phyloP scores from a whole-genome alignment of 2,888 invertebrate genomes.

The Phragmatobia fuliginosa region DNA sequence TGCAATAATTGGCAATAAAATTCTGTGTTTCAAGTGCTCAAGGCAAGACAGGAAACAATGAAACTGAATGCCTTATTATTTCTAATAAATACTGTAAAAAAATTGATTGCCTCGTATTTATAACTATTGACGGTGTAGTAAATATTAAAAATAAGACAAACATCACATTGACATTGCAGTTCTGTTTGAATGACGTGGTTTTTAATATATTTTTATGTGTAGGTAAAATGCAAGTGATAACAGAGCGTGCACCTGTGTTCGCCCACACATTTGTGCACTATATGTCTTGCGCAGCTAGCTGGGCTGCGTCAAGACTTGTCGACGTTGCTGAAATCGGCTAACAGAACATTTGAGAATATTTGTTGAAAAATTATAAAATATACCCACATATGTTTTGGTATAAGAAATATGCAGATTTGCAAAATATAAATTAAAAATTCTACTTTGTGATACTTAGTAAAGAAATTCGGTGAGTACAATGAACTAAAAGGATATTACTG shows the following conservation, averaged over 20 bases:
- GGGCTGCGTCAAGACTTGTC: no score
- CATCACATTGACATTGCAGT: neutral
- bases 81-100: conserved; percentile 13
- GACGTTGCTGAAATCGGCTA: no score
- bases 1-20: conserved; percentile 73
- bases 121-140: neutral
- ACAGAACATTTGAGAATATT: neutral
- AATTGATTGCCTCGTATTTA: neutral
- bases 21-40: conserved; percentile 49
- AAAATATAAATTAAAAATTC: no score
- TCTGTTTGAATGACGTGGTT: neutral
- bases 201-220: no score
- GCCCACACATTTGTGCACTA: no score
- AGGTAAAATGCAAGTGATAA: no score
- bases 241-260: no score
- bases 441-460: neutral
- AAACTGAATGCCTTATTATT: conserved; percentile 30
- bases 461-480: neutral
- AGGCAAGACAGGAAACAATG: conserved; percentile 43
- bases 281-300: no score
- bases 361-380: neutral
- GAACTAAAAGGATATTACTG: neutral
- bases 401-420: no score
- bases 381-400: no score
- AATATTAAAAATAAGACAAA: neutral